Percentiles rank a stretch among this genome's conserved stretches.
phyloP scores from a whole-genome alignment of 2,888 invertebrate genomes.

The Hedychridium roseum region DNA sequence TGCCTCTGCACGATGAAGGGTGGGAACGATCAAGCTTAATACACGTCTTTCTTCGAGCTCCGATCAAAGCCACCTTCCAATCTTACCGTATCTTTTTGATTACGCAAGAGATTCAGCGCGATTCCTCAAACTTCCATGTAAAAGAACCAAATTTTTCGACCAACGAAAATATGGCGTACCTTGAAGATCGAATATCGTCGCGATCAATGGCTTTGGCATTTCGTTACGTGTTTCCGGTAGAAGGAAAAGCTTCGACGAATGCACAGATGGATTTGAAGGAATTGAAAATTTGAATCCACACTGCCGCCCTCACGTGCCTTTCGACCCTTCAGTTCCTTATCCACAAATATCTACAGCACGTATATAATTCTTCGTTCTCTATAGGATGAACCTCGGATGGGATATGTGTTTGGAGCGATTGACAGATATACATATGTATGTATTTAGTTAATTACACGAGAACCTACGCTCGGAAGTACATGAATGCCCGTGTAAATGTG shows the following conservation, averaged over 20 bases:
- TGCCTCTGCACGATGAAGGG: conserved; percentile 31
- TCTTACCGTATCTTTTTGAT: no score
- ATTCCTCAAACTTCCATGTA: background rate
- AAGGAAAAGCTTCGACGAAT: conserved; percentile 12
- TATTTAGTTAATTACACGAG: conserved; percentile 30
- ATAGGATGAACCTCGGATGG: conserved; percentile 25
- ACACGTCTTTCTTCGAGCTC: no score
- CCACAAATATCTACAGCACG: background rate
- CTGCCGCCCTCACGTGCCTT: background rate
- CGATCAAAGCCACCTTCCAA: no score
- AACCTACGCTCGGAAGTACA: conserved; percentile 30
- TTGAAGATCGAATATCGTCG: no score
- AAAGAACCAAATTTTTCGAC: no score
- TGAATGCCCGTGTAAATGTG: conserved; percentile 10
- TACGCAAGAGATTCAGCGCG: no score
- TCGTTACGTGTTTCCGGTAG: no score
- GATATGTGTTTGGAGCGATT: conserved; percentile 37
- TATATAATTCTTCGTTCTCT: background rate
- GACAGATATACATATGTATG: conserved; percentile 5
- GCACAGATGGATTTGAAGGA: background rate
- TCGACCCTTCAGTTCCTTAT: no score
- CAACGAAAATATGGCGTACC: no score
- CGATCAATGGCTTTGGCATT: no score
- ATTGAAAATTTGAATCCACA: background rate
- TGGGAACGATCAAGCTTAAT: conserved; percentile 24